Evolutionary conservation across 1,140 invertebrate species (phyloP).

Genomic region (Probaryconus sp.): DNA sequence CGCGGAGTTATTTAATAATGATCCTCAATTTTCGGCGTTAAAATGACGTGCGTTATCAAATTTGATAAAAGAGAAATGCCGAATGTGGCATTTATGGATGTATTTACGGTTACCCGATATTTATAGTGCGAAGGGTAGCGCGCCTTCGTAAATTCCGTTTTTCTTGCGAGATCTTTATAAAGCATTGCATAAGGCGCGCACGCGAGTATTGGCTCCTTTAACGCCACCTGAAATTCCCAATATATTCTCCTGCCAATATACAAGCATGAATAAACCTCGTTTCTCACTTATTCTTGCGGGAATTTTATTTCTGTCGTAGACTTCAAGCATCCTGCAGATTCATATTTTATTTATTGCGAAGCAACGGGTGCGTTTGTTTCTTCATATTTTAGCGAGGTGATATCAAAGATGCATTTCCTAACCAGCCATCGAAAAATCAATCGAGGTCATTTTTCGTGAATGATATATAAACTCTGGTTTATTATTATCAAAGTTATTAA

Average conservation of each 20-base stretch:
- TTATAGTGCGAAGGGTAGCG: slow-evolving; percentile 60
- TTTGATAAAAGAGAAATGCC: slow-evolving; percentile 38
- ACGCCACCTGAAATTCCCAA: slow-evolving; percentile 40
- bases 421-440: slow-evolving; percentile 21
- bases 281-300: slow-evolving; percentile 39
- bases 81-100: slow-evolving; percentile 58
- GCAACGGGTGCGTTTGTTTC: slow-evolving; percentile 34
- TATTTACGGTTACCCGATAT: slow-evolving; percentile 55
- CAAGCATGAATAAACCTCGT: slow-evolving; percentile 50
- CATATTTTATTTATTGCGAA: slow-evolving; percentile 45
- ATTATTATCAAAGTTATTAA: slow-evolving; percentile 38
- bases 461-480: slow-evolving; percentile 3
- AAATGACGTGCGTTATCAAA: slow-evolving; percentile 49
- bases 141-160: slow-evolving; percentile 57
- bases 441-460: background rate
- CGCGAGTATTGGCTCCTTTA: slow-evolving; percentile 33
- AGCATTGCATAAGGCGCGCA: slow-evolving; percentile 52
- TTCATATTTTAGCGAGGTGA: slow-evolving; percentile 9
- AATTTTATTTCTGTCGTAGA: slow-evolving; percentile 53
- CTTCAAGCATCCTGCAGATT: slow-evolving; percentile 43
- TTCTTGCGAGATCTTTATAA: slow-evolving; percentile 61
- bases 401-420: slow-evolving; percentile 21
- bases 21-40: too few species aligned
- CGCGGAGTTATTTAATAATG: too few species aligned
- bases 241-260: slow-evolving; percentile 51